A percentile compares a stretch with the other conserved stretches of the same genome.
Conservation (phyloP, 2,888 invertebrate species). For the Branchipolynoe longqiensis region DNA sequence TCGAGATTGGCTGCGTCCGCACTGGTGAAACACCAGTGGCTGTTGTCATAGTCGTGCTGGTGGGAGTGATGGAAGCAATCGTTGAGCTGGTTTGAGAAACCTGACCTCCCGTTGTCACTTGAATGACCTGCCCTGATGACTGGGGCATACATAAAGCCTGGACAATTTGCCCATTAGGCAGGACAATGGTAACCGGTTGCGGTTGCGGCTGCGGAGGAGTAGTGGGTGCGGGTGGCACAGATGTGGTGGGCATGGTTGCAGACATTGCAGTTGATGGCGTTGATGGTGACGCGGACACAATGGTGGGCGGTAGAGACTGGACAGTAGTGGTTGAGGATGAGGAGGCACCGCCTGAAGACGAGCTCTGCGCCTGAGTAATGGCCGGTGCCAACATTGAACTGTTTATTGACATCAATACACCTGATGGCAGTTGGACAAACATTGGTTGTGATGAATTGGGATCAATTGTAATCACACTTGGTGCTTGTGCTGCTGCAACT, state of each 20-base stretch:
- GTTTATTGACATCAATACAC: slow-evolving; percentile 21
- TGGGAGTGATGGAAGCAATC: neutral
- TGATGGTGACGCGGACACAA: slow-evolving; percentile 35
- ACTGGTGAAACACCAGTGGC: neutral
- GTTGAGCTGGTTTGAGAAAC: too few relatives aligned
- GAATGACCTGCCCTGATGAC: slow-evolving; percentile 62
- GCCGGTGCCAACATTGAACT: slow-evolving; percentile 75
- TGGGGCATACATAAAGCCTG: slow-evolving; percentile 61
- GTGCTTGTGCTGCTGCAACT: slow-evolving; percentile 26
- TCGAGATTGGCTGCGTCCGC: neutral
- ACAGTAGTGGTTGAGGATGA: slow-evolving; percentile 35
- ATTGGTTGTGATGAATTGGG: slow-evolving; percentile 48
- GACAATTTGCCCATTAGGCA: slow-evolving; percentile 67
- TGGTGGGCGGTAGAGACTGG: slow-evolving; percentile 45
- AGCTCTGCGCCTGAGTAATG: neutral
- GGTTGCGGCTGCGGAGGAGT: slow-evolving; percentile 3
- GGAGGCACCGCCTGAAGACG: too few relatives aligned
- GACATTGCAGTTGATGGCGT: slow-evolving; percentile 19
- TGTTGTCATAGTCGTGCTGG: too few relatives aligned
- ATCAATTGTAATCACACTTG: slow-evolving; percentile 8
- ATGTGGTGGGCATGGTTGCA: slow-evolving; percentile 15
- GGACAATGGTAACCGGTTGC: slow-evolving; percentile 61
- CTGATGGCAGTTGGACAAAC: slow-evolving; percentile 41
- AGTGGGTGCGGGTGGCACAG: neutral
- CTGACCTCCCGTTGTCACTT: slow-evolving; percentile 16